phyloP scores from a whole-genome alignment of 2,888 invertebrate species.

The Mythimna ferrago region DNA sequence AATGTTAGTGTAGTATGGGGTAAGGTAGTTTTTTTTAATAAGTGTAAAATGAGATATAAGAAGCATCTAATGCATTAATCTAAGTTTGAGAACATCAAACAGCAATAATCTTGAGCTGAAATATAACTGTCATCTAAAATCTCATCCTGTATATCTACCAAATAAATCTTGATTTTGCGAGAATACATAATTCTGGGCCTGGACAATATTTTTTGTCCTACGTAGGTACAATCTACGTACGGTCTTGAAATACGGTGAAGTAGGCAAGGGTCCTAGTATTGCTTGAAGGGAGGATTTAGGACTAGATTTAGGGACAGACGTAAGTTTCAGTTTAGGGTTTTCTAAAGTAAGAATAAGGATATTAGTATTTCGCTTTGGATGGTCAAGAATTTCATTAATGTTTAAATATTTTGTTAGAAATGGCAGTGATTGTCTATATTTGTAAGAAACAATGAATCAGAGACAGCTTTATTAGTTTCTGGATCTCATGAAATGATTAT shows the following conservation, averaged over 20 bases:
- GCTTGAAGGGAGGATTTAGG: slow-evolving; percentile 34
- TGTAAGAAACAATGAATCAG: too few relatives aligned
- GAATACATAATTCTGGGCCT: slow-evolving; percentile 25
- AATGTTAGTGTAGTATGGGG: too few relatives aligned
- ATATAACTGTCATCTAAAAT: background rate
- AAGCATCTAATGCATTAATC: too few relatives aligned
- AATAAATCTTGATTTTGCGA: slow-evolving; percentile 43
- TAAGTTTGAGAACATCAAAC: too few relatives aligned
- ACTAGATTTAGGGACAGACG: slow-evolving; percentile 25
- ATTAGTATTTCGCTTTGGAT: background rate
- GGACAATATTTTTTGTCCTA: slow-evolving; percentile 47
- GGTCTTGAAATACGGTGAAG: slow-evolving; percentile 32
- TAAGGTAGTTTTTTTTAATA: too few relatives aligned
- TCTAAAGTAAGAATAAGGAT: slow-evolving; percentile 24
- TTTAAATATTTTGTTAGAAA: background rate
- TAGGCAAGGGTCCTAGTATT: slow-evolving; percentile 29
- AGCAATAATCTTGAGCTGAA: background rate
- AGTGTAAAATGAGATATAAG: too few relatives aligned
- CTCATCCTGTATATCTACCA: background rate
- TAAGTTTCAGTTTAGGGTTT: slow-evolving; percentile 20
- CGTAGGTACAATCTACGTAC: slow-evolving; percentile 15
- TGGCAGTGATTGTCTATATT: background rate
- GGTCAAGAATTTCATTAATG: background rate
- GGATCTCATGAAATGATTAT: too few relatives aligned
- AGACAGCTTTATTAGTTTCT: too few relatives aligned